phyloP scores from a whole-genome alignment of 2,888 invertebrate species.

The Aplocera efformata region DNA sequence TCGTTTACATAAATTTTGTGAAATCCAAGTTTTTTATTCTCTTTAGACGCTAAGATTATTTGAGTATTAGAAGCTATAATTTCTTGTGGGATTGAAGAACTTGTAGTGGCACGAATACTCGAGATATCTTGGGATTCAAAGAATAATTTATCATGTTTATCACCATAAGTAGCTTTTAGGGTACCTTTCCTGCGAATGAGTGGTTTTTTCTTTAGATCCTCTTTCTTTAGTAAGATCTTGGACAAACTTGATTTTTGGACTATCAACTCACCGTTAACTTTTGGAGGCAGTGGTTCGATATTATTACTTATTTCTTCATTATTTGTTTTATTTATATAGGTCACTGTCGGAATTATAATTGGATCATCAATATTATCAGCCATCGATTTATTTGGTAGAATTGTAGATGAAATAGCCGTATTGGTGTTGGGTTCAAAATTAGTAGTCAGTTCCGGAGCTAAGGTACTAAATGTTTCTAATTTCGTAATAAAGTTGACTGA shows the following conservation, averaged over 20 bases:
- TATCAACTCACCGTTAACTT: constrained; percentile 53
- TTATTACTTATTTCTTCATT: constrained; percentile 50
- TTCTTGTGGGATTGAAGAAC: constrained; percentile 1
- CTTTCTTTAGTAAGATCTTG: constrained; percentile 50
- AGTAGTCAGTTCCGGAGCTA: constrained; percentile 1
- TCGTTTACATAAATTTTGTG: constrained; percentile 9
- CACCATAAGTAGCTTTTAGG: constrained; percentile 74
- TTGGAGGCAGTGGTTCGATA: constrained; percentile 47
- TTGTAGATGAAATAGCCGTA: constrained; percentile 14
- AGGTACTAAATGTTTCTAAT: constrained; percentile 9
- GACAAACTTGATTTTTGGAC: constrained; percentile 49
- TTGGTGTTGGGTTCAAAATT: constrained; percentile 3
- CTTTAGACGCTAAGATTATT: background rate
- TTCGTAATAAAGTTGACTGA: constrained; percentile 8
- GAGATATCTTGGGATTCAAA: constrained; percentile 34
- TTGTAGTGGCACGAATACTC: background rate
- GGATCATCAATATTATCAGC: constrained; percentile 39
- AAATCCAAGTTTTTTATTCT: constrained; percentile 8
- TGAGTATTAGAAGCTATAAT: constrained; percentile 6
- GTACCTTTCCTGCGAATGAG: constrained; percentile 70
- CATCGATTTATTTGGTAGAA: constrained; percentile 12
- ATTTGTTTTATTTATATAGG: constrained; percentile 39
- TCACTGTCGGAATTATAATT: constrained; percentile 58
- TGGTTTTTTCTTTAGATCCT: constrained; percentile 59
- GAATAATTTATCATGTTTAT: constrained; percentile 66